A percentile compares a stretch with the other conserved stretches of the same genome.
Evolutionary conservation across 2,797 vertebrate species (phyloP).

Genomic region (Sardinella longiceps): DNA sequence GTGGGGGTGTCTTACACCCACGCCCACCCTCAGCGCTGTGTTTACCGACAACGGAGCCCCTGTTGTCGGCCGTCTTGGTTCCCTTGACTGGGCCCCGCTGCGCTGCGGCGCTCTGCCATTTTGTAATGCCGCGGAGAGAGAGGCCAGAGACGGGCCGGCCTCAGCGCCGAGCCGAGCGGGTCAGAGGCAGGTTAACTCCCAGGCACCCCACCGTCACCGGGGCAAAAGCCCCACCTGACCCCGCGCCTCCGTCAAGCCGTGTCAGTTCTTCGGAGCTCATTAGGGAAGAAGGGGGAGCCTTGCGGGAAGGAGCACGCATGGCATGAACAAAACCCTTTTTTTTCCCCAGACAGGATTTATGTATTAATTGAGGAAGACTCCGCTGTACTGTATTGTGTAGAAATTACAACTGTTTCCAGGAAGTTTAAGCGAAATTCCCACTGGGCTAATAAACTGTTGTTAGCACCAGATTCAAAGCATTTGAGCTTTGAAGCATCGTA

Average conservation of each 20-base stretch:
- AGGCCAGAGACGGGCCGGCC: slow-evolving; percentile 52
- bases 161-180: slow-evolving; percentile 46
- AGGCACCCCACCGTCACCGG: slow-evolving; percentile 47
- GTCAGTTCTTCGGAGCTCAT: slow-evolving; percentile 23
- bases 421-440: not conserved
- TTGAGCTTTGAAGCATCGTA: not conserved
- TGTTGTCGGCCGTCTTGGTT: slow-evolving; percentile 46
- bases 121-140: slow-evolving; percentile 50
- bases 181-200: slow-evolving; percentile 56
- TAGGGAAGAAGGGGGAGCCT: not conserved
- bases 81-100: slow-evolving; percentile 51
- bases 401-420: not conserved
- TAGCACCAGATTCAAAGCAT: not conserved
- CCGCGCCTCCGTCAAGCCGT: slow-evolving; percentile 28
- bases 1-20: not conserved
- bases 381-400: not conserved
- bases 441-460: not conserved
- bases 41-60: slow-evolving; percentile 5
- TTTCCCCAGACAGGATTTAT: not conserved
- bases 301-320: not conserved
- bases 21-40: not conserved
- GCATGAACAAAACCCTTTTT: too few relatives aligned
- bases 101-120: slow-evolving; percentile 56
- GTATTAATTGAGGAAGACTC: not conserved
- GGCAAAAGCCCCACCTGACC: slow-evolving; percentile 36